Evolutionary conservation across 2,797 vertebrate genomes (phyloP).

Genomic region (Pampus argenteus): DNA sequence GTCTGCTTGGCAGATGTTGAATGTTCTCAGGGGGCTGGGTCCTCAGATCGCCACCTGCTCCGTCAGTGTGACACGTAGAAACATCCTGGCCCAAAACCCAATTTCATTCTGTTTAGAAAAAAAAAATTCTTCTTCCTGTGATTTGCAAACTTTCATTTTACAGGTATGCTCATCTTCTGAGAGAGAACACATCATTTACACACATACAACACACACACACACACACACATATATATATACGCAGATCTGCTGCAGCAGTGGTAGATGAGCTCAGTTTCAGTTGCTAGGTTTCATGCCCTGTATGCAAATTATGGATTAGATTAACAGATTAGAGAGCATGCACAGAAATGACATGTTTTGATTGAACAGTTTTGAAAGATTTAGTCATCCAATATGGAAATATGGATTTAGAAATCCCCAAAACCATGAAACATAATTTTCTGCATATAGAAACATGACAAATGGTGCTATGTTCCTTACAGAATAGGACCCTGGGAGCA

Average conservation of each 20-base stretch:
- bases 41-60: conserved; percentile 35
- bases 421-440: conserved; percentile 13
- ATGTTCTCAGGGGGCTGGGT: conserved; percentile 34
- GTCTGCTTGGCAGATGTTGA: conserved; percentile 35
- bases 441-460: no score
- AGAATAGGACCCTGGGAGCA: no score
- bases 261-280: conserved; percentile 8
- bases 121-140: conserved; percentile 1
- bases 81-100: conserved; percentile 10
- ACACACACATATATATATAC: background rate
- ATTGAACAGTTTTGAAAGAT: background rate
- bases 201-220: no score
- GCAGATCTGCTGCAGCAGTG: conserved; percentile 3
- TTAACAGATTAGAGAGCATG: background rate
- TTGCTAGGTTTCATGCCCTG: background rate
- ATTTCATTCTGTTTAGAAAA: conserved; percentile 4
- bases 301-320: background rate
- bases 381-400: background rate
- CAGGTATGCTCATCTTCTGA: conserved; percentile 27
- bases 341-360: background rate
- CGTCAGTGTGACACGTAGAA: conserved; percentile 16
- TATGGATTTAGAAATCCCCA: background rate
- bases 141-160: conserved; percentile 42
- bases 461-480: no score
- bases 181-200: no score